Evolutionary conservation across 2,113 vertebrate genomes (phyloP).

Genomic region (Platycercus adscitus): DNA sequence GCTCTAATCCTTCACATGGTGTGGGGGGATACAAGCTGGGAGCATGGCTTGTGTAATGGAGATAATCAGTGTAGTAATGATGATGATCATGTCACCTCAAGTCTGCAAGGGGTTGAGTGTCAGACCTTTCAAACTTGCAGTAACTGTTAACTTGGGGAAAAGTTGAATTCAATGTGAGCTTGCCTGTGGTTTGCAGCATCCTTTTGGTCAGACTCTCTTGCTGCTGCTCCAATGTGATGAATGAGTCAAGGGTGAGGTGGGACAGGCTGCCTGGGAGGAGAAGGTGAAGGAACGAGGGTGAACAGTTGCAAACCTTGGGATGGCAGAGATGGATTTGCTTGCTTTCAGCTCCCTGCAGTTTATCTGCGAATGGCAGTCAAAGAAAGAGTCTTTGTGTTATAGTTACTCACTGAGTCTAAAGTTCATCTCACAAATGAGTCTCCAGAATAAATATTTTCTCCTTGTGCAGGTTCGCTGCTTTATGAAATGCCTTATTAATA

Average conservation of each 20-base stretch:
- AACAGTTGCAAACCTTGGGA: background rate
- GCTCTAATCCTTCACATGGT: background rate
- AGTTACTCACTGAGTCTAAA: background rate
- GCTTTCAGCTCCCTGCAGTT: background rate
- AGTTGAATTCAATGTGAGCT: background rate
- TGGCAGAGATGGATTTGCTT: rapidly evolving
- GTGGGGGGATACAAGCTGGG: background rate
- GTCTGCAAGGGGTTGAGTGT: too few relatives aligned
- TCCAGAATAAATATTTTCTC: background rate
- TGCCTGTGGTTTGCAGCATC: background rate
- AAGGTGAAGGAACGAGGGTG: rapidly evolving
- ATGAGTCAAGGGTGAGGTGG: rapidly evolving
- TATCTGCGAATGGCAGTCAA: background rate
- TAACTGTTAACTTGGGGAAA: background rate
- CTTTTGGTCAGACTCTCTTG: background rate
- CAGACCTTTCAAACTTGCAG: background rate
- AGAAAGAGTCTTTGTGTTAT: background rate
- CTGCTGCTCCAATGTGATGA: background rate
- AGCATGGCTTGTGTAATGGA: background rate
- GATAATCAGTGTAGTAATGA: background rate
- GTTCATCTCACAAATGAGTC: background rate
- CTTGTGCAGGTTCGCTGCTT: rapidly evolving
- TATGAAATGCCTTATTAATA: background rate
- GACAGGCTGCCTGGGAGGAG: background rate
- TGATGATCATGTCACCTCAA: too few relatives aligned